Base-by-base conservation (phyloP, 2,113 vertebrate genomes). In the Camelus bactrianus region DNA sequence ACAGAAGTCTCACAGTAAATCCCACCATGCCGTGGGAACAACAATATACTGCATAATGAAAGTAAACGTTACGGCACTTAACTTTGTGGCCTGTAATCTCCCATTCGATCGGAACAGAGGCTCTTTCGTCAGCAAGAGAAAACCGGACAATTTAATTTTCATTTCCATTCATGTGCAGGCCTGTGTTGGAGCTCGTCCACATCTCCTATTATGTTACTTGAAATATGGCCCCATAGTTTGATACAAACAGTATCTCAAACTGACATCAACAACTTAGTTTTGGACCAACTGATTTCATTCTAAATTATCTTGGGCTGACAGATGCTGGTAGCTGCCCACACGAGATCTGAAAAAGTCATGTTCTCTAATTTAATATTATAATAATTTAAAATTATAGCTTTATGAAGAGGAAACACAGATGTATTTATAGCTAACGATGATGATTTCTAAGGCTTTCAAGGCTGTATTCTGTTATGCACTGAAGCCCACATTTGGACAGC, bases 201-300 rank as follows among this genome's bases (percentile, higher is more conserved):
- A 54, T 83, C 96, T 97, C 95, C 96, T 95, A 96, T 97, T 97
- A 94, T 84, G 97, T 77, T 93, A 73, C 77, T 91, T 97, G 95
- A 97, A 96, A 98, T 96, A 96, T 87, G 94, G 93, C 62, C 17
- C 30, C 16, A 24, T 30, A 93, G 88, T 96, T 76, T 97, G 97
- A 96, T 96, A 91, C 82, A 98, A 97, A 97, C 95, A 97, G 56
- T 97, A 91, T 97, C 91, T 96, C 97, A 96, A 96, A 83, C 77
- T 91, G 97, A 96, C 96, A 97, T 96, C 97, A 97, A 93, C 88
- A 96, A 96, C 73, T 95, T 95, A 75, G 64, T 91, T 96, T 97
- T 75, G 79, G 86, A 97, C 77, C 89, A 96, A 95, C 60, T 89
- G 97, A 97, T 96, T 97, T 95, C 77, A 94, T 93, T 96, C 93